A percentile compares a stretch with the other conserved stretches of the same genome.
These are phyloP conservation scores for Anaspis maculata DNA, from an alignment of 2,888 invertebrate species.

Conservation along the genomic window DNA sequence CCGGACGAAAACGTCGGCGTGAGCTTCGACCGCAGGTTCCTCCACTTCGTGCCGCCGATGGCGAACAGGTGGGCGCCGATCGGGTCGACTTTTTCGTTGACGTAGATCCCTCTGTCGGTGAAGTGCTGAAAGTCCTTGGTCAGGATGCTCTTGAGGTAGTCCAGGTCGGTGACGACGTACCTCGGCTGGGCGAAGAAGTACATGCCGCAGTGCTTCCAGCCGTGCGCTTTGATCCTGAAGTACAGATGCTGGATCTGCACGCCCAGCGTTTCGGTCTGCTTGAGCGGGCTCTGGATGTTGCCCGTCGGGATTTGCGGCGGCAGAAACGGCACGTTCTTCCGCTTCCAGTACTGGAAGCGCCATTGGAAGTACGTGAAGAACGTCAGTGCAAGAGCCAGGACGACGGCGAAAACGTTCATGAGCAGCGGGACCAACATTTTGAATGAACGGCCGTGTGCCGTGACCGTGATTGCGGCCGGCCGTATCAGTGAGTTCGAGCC, in stretches of 20 bases:
- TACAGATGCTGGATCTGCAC: constrained; percentile 5
- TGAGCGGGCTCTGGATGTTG: background rate
- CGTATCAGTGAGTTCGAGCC: too few relatives aligned
- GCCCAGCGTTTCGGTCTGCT: constrained; percentile 1
- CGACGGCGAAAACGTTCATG: too few relatives aligned
- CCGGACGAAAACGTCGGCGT: constrained; percentile 9
- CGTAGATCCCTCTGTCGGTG: constrained; percentile 9
- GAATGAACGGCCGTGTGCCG: too few relatives aligned
- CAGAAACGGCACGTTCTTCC: constrained; percentile 3
- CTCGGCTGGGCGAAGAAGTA: constrained; percentile 5
- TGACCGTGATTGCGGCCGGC: too few relatives aligned
- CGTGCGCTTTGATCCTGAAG: constrained; percentile 3
- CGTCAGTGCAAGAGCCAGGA: background rate
- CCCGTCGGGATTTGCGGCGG: background rate
- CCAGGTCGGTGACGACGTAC: constrained; percentile 8
- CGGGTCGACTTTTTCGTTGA: constrained; percentile 9
- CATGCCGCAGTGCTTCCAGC: constrained; percentile 11
- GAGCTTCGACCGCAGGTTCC: constrained; percentile 5
- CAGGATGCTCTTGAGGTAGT: constrained; percentile 11
- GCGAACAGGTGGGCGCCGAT: constrained; percentile 6
- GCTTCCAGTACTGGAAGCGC: constrained; percentile 9
- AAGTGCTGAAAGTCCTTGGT: constrained; percentile 13
- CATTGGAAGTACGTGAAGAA: constrained; percentile 8
- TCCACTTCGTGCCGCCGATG: constrained; percentile 6
- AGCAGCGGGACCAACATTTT: too few relatives aligned